Conservation (phyloP, 2,888 invertebrate species). For the Sphinx pinastri region DNA sequence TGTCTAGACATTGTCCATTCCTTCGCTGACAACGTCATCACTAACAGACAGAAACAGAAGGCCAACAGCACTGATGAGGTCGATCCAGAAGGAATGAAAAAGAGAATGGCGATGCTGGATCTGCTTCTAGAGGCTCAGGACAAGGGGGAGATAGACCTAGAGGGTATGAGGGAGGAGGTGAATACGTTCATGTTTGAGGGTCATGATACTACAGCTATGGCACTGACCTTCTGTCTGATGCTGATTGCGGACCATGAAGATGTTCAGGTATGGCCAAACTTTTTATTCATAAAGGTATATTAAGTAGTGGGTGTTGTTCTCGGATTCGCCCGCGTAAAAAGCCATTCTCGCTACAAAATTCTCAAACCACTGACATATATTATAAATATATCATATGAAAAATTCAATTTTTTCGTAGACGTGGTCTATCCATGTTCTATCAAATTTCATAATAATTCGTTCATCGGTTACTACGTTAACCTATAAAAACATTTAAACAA, state of each 20-base stretch:
- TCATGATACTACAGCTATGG: slow-evolving; percentile 52
- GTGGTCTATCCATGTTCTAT: too few species aligned
- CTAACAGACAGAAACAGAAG: slow-evolving; percentile 12
- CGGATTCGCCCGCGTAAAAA: too few species aligned
- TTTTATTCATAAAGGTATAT: not conserved
- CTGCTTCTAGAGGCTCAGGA: slow-evolving; percentile 82
- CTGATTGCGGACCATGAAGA: slow-evolving; percentile 63
- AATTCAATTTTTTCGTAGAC: too few species aligned
- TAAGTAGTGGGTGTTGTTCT: too few species aligned
- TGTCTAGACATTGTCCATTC: slow-evolving; percentile 4
- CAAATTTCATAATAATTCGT: too few species aligned
- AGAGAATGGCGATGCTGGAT: slow-evolving; percentile 85
- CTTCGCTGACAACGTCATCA: slow-evolving; percentile 23
- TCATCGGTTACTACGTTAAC: too few species aligned
- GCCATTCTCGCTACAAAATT: too few species aligned
- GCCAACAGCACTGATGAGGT: not conserved
- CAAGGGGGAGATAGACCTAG: slow-evolving; percentile 80
- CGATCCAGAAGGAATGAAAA: slow-evolving; percentile 42
- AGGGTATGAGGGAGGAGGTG: slow-evolving; percentile 87
- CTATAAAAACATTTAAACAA: too few species aligned
- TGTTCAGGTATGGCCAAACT: slow-evolving; percentile 39
- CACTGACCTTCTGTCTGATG: slow-evolving; percentile 65
- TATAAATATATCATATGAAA: too few species aligned
- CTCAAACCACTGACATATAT: too few species aligned
- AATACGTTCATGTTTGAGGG: slow-evolving; percentile 89